Percentiles rank a stretch among this genome's conserved stretches.
phyloP scores from a whole-genome alignment of 2,888 invertebrate genomes.

The Eupelmus urozonus region DNA sequence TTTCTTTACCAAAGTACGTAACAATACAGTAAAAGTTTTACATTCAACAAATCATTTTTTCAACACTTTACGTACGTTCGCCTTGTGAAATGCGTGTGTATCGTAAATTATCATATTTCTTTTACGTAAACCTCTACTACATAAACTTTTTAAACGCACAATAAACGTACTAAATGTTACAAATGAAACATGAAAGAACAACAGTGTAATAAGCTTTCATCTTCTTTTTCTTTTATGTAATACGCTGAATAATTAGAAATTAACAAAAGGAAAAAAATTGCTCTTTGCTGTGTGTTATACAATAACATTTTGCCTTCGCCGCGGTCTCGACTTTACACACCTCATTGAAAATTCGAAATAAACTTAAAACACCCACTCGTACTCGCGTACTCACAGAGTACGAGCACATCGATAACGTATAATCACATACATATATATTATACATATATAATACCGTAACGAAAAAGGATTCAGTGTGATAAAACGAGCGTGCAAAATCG shows the following conservation, averaged over 20 bases:
- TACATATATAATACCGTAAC: slow-evolving; percentile 31
- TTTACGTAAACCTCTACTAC: slow-evolving; percentile 53
- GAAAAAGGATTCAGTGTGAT: background rate
- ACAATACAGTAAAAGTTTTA: slow-evolving; percentile 61
- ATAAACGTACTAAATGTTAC: slow-evolving; percentile 55
- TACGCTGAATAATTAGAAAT: slow-evolving; percentile 42
- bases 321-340: slow-evolving; percentile 47
- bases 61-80: slow-evolving; percentile 58
- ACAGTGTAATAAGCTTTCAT: slow-evolving; percentile 42
- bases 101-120: slow-evolving; percentile 41
- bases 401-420: background rate
- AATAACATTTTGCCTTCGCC: slow-evolving; percentile 46
- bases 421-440: slow-evolving; percentile 26
- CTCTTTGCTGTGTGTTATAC: slow-evolving; percentile 45
- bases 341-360: slow-evolving; percentile 33
- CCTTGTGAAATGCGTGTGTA: slow-evolving; percentile 55
- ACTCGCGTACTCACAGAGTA: no score
- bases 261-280: slow-evolving; percentile 44
- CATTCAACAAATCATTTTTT: slow-evolving; percentile 56
- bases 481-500: slow-evolving; percentile 44
- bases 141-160: slow-evolving; percentile 47
- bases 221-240: slow-evolving; percentile 22
- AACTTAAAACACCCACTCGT: no score
- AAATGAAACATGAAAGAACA: slow-evolving; percentile 59
- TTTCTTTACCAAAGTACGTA: slow-evolving; percentile 58